A percentile compares a stretch with the other conserved stretches of the same genome.
phyloP scores from a whole-genome alignment of 2,888 invertebrate species.

The Ichneumoninae sp. region DNA sequence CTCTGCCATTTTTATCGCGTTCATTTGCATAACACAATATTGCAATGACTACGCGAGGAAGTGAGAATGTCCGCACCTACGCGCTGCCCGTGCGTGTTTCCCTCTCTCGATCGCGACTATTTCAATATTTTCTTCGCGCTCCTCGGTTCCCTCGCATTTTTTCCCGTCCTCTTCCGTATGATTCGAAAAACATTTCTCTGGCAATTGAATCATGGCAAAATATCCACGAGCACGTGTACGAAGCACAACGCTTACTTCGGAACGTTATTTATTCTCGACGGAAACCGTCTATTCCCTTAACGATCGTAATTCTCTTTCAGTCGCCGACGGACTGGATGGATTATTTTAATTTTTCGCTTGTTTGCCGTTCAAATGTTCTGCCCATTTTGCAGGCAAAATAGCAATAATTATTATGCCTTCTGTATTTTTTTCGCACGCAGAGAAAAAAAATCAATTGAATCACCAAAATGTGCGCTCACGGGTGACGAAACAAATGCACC shows the following conservation, averaged over 20 bases:
- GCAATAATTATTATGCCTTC: no score
- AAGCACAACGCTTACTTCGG: conserved; percentile 1
- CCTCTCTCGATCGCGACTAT: conserved; percentile 26
- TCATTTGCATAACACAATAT: conserved; percentile 74
- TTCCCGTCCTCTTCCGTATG: conserved; percentile 9
- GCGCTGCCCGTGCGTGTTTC: conserved; percentile 45
- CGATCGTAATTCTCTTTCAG: conserved; percentile 25
- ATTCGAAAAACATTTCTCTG: conserved; percentile 43
- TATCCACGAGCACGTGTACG: conserved; percentile 1
- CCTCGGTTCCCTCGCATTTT: conserved; percentile 9
- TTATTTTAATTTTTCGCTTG: conserved; percentile 28
- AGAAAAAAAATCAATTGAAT: no score
- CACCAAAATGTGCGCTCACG: no score
- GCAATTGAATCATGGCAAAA: conserved; percentile 21
- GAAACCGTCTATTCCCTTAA: conserved; percentile 37
- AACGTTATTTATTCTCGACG: conserved; percentile 51
- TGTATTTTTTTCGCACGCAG: no score
- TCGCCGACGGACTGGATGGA: conserved; percentile 14
- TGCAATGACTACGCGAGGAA: conserved; percentile 57
- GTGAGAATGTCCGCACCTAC: conserved; percentile 62
- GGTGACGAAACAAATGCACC: no score
- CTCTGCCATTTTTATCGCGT: conserved; percentile 70
- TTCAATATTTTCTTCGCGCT: conserved; percentile 14
- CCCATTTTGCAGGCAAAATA: not conserved
- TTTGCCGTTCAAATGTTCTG: conserved; percentile 1